A percentile compares a stretch with the other conserved stretches of the same genome.
Evolutionary conservation across 2,113 vertebrate species (phyloP).

Genomic region (Salvelinus fontinalis): DNA sequence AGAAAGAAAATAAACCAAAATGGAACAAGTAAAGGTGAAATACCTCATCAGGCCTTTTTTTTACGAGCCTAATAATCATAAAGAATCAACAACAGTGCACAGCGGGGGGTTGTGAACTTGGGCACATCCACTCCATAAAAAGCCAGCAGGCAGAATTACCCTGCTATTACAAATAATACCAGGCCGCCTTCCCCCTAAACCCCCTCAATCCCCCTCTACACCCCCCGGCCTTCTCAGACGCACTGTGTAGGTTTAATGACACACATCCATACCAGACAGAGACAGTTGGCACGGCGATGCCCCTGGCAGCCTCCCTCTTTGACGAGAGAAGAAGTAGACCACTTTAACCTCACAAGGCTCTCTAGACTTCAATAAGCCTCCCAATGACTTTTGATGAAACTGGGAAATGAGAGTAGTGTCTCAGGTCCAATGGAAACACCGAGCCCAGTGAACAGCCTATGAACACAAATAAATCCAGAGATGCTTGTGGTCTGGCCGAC

Average conservation of each 20-base stretch:
- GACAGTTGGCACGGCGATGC: constrained; percentile 64
- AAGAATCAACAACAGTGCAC: constrained; percentile 55
- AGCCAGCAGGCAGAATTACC: constrained; percentile 61
- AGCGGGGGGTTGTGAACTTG: constrained; percentile 49
- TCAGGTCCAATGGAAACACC: constrained; percentile 68
- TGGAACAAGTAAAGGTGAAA: constrained; percentile 57
- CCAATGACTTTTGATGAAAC: constrained; percentile 57
- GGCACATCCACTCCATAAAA: constrained; percentile 69
- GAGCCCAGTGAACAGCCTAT: constrained; percentile 53
- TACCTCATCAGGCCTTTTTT: constrained; percentile 54
- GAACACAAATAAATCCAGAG: constrained; percentile 72
- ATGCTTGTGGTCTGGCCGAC: constrained; percentile 67
- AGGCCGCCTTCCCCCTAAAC: constrained; percentile 45
- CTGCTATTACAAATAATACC: constrained; percentile 73
- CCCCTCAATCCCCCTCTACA: constrained; percentile 19
- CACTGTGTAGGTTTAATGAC: constrained; percentile 75
- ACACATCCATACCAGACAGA: constrained; percentile 61
- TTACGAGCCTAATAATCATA: constrained; percentile 64
- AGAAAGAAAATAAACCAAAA: constrained; percentile 35
- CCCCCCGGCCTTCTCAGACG: constrained; percentile 65
- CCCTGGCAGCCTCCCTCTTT: constrained; percentile 50
- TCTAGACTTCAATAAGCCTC: constrained; percentile 56
- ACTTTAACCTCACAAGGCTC: constrained; percentile 66
- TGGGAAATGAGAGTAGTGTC: constrained; percentile 50
- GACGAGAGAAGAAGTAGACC: constrained; percentile 62